Evolutionary conservation across 2,113 vertebrate species (phyloP).

Genomic region (Saccopteryx leptura): DNA sequence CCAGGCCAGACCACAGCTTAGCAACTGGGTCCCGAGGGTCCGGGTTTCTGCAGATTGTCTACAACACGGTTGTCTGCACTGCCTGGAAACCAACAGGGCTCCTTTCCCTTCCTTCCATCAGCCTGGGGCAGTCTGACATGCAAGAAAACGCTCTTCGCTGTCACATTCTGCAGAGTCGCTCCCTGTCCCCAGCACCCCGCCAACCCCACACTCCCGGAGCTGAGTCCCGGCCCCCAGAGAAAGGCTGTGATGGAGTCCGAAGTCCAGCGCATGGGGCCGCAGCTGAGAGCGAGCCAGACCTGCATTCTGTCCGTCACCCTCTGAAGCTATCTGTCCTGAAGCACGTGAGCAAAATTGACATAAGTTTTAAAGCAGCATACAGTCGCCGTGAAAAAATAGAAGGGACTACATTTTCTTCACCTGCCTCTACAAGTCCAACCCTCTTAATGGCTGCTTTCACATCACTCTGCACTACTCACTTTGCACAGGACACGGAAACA

Average conservation of each 20-base stretch:
- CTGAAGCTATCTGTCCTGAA: not conserved
- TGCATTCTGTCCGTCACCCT: not conserved
- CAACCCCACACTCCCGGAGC: not conserved
- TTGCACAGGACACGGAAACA: not conserved
- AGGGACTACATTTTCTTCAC: not conserved
- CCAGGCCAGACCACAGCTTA: slow-evolving; percentile 55
- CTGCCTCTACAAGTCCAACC: not conserved
- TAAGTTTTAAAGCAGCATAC: not conserved
- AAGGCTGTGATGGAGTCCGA: not conserved
- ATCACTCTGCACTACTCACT: not conserved
- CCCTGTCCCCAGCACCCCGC: too few species aligned
- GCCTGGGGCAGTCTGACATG: not conserved
- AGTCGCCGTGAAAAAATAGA: not conserved
- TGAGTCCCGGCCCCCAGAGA: rapidly evolving
- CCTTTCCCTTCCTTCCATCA: slow-evolving; percentile 35
- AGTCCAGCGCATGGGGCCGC: not conserved
- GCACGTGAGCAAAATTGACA: slow-evolving; percentile 37
- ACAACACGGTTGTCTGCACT: not conserved
- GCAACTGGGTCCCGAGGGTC: slow-evolving; percentile 7
- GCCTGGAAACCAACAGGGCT: not conserved
- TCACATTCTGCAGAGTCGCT: not conserved
- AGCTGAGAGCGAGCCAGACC: not conserved
- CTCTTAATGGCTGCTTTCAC: not conserved
- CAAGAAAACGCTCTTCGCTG: not conserved
- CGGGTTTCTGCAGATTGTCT: not conserved